Evolutionary conservation across 2,888 invertebrate genomes (phyloP).

Genomic region (Amblyjoppa proteus): DNA sequence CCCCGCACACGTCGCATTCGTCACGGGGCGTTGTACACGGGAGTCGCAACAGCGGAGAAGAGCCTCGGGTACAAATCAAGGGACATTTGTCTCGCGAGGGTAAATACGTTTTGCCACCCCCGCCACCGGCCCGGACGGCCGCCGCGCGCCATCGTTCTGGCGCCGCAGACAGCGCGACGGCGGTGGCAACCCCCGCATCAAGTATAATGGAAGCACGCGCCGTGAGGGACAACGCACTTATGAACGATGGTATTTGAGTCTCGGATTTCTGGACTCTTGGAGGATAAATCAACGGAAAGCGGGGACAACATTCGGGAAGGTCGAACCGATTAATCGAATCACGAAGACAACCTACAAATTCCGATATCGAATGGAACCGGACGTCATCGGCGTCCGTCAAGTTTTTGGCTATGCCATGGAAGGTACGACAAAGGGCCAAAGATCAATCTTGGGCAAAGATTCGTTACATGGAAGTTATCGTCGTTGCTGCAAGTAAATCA

Average conservation of each 20-base stretch:
- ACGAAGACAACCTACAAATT: neutral
- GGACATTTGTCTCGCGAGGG: constrained; percentile 79
- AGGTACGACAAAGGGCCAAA: too few species aligned
- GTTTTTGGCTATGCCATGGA: too few species aligned
- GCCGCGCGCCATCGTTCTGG: constrained; percentile 17
- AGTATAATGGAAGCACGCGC: constrained; percentile 60
- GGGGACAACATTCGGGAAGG: neutral
- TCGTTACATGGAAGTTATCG: too few species aligned
- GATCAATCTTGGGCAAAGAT: too few species aligned
- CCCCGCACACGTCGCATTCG: neutral
- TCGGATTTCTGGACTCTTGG: neutral
- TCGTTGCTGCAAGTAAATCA: too few species aligned
- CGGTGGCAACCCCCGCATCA: constrained; percentile 33
- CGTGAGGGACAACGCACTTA: constrained; percentile 48
- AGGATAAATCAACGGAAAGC: constrained; percentile 7
- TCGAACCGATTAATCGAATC: neutral
- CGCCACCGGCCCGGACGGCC: constrained; percentile 13
- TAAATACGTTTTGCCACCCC: constrained; percentile 79
- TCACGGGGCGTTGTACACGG: constrained; percentile 11
- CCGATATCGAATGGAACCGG: neutral
- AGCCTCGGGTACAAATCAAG: constrained; percentile 80
- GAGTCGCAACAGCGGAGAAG: constrained; percentile 30
- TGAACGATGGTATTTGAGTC: constrained; percentile 38
- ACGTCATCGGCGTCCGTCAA: neutral
- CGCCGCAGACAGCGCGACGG: constrained; percentile 15